Conservation (phyloP, 2,113 vertebrate species). For the Dromiciops gliroides region DNA sequence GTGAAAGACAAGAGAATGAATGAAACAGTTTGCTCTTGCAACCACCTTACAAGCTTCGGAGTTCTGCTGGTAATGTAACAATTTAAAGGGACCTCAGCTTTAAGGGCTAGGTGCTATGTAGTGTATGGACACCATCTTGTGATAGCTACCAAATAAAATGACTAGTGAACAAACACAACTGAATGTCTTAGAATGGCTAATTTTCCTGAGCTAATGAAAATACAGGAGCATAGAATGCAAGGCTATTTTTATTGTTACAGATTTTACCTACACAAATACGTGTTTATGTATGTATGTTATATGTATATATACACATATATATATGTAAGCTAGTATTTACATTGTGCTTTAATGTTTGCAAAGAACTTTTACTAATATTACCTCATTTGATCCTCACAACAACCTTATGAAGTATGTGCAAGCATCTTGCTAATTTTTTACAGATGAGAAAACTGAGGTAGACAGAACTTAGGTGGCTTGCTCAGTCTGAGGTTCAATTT, state of each 20-base stretch:
- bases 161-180: slow-evolving; percentile 37
- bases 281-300: not conserved
- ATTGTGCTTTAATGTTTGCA: slow-evolving; percentile 29
- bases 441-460: not conserved
- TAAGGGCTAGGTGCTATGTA: not conserved
- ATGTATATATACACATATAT: not conserved
- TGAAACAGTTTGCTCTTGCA: slow-evolving; percentile 92
- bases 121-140: not conserved
- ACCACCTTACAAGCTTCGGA: slow-evolving; percentile 95
- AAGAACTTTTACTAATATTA: slow-evolving; percentile 27
- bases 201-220: not conserved
- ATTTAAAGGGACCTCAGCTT: not conserved
- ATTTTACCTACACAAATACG: not conserved
- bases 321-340: not conserved
- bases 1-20: slow-evolving; percentile 84
- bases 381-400: slow-evolving; percentile 35
- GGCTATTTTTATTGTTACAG: slow-evolving; percentile 1
- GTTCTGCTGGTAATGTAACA: slow-evolving; percentile 89
- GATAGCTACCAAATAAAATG: slow-evolving; percentile 26
- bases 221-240: slow-evolving; percentile 14
- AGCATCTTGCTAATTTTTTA: not conserved
- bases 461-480: not conserved
- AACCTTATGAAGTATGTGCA: slow-evolving; percentile 3
- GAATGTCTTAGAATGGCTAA: not conserved
- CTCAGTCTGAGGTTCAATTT: not conserved